A percentile compares a stretch with the other conserved stretches of the same genome.
Evolutionary conservation across 2,113 vertebrate species (phyloP).

Genomic region (Periophthalmus modestus): DNA sequence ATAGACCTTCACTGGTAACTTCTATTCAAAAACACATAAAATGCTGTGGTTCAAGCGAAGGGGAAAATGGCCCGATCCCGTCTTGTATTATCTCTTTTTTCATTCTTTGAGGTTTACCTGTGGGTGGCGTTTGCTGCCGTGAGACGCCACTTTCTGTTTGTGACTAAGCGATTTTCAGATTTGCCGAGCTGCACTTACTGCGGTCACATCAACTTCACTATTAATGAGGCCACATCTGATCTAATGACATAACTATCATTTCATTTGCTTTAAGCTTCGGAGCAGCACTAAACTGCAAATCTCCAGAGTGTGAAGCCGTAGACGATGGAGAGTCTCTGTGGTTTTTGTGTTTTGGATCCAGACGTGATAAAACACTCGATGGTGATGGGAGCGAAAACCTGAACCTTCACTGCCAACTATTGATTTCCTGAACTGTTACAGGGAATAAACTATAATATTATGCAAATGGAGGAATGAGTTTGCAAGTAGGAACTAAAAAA

Average conservation of each 20-base stretch:
- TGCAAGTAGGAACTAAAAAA: background rate
- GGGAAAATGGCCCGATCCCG: too few species aligned
- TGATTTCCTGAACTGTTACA: background rate
- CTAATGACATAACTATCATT: background rate
- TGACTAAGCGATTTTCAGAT: background rate
- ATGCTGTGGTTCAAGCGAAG: too few species aligned
- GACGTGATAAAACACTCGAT: conserved; percentile 8
- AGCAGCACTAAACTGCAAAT: background rate
- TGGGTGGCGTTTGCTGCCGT: too few species aligned
- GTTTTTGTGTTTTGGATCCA: background rate
- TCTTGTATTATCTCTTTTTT: too few species aligned
- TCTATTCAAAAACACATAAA: too few species aligned
- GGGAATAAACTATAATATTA: conserved; percentile 3
- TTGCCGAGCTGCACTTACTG: background rate
- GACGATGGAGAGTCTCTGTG: background rate
- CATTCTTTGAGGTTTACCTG: background rate
- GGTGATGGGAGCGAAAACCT: background rate
- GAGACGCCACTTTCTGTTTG: too few species aligned
- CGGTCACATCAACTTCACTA: background rate
- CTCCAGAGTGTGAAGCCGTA: background rate
- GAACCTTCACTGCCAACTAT: background rate
- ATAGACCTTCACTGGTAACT: too few species aligned
- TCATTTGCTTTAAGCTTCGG: background rate
- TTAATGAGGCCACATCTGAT: background rate
- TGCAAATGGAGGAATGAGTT: background rate